Base-by-base conservation (phyloP, 2,888 invertebrate genomes). In the Nomada goodeniana region DNA sequence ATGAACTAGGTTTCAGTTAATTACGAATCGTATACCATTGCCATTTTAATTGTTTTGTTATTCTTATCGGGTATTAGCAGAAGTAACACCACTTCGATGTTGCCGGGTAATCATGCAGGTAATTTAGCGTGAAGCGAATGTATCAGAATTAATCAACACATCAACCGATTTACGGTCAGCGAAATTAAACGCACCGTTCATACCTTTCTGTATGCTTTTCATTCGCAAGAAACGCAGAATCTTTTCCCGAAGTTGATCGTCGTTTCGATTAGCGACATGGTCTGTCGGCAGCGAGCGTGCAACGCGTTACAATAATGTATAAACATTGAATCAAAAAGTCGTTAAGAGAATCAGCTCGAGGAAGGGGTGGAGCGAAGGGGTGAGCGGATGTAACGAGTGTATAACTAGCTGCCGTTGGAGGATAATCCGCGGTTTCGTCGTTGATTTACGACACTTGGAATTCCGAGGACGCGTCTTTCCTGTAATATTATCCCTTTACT, bases 291-390 rank as follows among this genome's bases (percentile, higher is more conserved):
- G 50, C 52, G 23, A 26, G 13, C 61, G 44, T 59, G 29, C 57
- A 68, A 26, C 26, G 55, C 55, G 68, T 79, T 61, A 63, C 55
- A 47, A 65, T 59, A 70, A 71, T 76, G 61, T 44, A 80, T 75
- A 82, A 80, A 82, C 60, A 76, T 82, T 67, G 75, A 80, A 80
- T 80, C 65, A 75, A 76, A 80, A 82, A 76, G 70, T 82, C 80
- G 80, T 82, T 80, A 71, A 63, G 50, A 47, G 55, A 71, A 82
- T 82, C 71, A 57, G 52, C 57, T 52, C n/a, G 13, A 47, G 47
- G 42, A 70, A 9, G 23, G 59, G 57, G 4, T 11, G n/a, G 44
- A 50, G 15, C 3, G 15, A 47, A 10, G 42, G 55, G 26, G 67
- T 20, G 50, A 53, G 65, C 36, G 67, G 52, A n/a, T 71, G 80